phyloP scores from a whole-genome alignment of 2,113 vertebrate species.

The Scopus umbretta region DNA sequence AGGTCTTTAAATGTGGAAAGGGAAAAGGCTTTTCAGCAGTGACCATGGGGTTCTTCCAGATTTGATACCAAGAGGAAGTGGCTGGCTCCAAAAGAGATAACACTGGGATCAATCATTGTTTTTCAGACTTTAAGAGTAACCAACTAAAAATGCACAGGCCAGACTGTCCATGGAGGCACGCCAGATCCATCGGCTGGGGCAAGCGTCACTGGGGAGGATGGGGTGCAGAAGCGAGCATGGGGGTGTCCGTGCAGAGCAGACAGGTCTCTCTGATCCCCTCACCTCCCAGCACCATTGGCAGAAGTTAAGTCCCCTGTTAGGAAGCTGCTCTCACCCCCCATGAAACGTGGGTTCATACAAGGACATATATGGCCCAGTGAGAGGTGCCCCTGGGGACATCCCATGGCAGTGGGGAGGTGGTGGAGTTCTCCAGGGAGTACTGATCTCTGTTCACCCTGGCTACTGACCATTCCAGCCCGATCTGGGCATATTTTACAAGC shows the following conservation, averaged over 20 bases:
- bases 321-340: neutral
- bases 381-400: neutral
- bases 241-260: neutral
- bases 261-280: neutral
- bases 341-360: neutral
- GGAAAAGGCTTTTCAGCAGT: neutral
- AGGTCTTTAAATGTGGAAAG: neutral
- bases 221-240: neutral
- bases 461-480: neutral
- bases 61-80: neutral
- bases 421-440: neutral
- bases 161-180: neutral
- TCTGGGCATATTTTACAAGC: neutral
- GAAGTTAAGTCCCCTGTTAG: neutral
- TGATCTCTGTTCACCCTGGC: neutral
- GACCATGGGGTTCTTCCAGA: neutral
- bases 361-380: rapidly evolving
- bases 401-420: rapidly evolving
- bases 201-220: neutral
- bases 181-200: neutral
- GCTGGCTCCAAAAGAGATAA: neutral
- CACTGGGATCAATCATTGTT: neutral
- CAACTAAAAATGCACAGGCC: neutral
- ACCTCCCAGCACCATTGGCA: neutral
- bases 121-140: neutral